Evolutionary conservation across 2,113 vertebrate genomes (phyloP).

Genomic region (Cinclus cinclus): DNA sequence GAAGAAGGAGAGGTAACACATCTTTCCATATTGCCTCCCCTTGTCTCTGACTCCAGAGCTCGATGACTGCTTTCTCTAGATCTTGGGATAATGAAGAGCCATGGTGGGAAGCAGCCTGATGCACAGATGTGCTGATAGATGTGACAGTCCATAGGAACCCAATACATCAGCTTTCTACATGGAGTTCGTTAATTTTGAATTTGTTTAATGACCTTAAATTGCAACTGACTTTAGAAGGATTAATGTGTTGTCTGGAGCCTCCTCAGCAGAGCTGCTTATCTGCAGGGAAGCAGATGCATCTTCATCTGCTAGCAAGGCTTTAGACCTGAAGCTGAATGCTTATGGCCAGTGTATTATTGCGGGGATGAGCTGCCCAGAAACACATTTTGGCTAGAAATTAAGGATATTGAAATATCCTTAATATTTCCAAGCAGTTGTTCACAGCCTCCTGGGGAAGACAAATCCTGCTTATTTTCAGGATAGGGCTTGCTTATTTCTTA

Average conservation of each 20-base stretch:
- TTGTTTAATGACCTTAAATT: slow-evolving; percentile 46
- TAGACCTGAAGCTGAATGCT: neutral
- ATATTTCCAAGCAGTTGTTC: neutral
- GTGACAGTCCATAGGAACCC: neutral
- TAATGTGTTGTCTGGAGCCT: slow-evolving; percentile 20
- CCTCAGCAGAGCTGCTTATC: slow-evolving; percentile 37
- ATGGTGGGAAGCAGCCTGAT: neutral
- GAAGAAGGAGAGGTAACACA: neutral
- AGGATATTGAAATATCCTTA: neutral
- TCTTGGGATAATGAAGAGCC: neutral
- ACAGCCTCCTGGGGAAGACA: neutral
- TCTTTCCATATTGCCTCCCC: neutral
- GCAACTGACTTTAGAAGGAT: slow-evolving; percentile 19
- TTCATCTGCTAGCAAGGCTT: slow-evolving; percentile 25
- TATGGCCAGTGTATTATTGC: neutral
- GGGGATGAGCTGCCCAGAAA: slow-evolving; percentile 4
- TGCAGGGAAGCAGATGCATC: slow-evolving; percentile 31
- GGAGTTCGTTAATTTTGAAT: slow-evolving; percentile 36
- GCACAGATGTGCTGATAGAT: neutral
- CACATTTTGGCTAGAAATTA: neutral
- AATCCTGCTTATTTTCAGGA: neutral
- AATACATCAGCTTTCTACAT: neutral
- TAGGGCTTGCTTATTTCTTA: neutral
- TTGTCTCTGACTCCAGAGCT: neutral
- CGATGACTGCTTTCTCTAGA: neutral